A percentile compares a stretch with the other conserved stretches of the same genome.
Evolutionary conservation across 1,140 invertebrate species (phyloP).

Genomic region (Periplaneta americana): DNA sequence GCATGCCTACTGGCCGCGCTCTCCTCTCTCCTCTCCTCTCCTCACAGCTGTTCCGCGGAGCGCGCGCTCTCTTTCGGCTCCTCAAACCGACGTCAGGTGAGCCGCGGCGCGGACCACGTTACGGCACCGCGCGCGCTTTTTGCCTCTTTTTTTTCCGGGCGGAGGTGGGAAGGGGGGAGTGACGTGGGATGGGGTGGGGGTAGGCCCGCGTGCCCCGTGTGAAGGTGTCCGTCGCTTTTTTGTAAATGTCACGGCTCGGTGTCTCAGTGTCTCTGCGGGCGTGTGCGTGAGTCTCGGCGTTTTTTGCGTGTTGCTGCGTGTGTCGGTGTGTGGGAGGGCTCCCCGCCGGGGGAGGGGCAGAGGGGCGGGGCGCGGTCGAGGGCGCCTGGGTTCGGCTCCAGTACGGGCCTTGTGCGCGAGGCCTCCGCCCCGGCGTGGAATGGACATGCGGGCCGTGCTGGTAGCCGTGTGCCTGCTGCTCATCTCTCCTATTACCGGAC

Average conservation of each 20-base stretch:
- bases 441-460: conserved; percentile 55
- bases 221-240: not conserved
- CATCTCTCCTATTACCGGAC: conserved; percentile 56
- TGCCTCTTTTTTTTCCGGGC: conserved; percentile 5
- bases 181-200: conserved; percentile 38
- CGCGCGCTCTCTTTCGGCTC: not conserved
- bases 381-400: not conserved
- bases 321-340: not conserved
- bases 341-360: not conserved
- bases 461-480: conserved; percentile 56
- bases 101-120: conserved; percentile 7
- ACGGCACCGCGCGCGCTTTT: conserved; percentile 13
- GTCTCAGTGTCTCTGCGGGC: not conserved
- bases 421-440: conserved; percentile 1
- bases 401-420: not conserved
- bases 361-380: conserved; percentile 10
- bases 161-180: conserved; percentile 30
- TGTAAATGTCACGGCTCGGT: not conserved
- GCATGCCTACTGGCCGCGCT: not conserved
- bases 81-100: not conserved
- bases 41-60: not conserved
- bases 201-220: not conserved
- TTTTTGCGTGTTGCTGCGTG: not conserved
- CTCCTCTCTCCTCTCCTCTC: not conserved
- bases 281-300: not conserved